phyloP scores from a whole-genome alignment of 92 coral and sea anemone genomes.

The Scolanthus callimorphus region DNA sequence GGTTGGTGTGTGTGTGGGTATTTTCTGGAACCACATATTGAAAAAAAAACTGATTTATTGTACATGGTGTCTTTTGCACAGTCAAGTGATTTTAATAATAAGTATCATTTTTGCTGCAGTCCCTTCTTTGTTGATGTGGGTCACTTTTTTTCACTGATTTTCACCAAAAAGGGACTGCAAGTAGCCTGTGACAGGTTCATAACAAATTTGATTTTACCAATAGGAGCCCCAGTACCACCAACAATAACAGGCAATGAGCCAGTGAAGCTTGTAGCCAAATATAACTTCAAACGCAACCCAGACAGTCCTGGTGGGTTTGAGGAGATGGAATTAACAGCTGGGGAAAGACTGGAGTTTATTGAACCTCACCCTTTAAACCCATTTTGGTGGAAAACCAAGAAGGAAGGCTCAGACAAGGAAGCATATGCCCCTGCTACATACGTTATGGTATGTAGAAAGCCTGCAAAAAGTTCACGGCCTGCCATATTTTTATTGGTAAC shows the following conservation, averaged over 20 bases:
- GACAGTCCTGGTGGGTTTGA: constrained; percentile 91
- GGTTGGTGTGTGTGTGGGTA: too few relatives aligned
- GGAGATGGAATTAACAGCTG: constrained; percentile 75
- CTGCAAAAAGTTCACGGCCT: too few relatives aligned
- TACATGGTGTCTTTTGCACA: neutral
- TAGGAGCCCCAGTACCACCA: constrained; percentile 36
- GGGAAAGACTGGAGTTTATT: constrained; percentile 67
- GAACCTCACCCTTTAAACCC: constrained; percentile 75
- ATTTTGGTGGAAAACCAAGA: constrained; percentile 88
- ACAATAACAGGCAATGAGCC: constrained; percentile 37
- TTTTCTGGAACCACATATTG: too few relatives aligned
- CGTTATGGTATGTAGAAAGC: constrained; percentile 95
- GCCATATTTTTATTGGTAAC: too few relatives aligned
- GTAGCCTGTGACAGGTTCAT: neutral
- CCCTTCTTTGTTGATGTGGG: too few relatives aligned
- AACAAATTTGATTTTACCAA: neutral
- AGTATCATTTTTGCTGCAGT: too few relatives aligned
- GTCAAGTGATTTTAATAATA: too few relatives aligned
- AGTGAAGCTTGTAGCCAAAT: constrained; percentile 78
- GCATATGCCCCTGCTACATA: constrained; percentile 88
- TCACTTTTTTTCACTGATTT: too few relatives aligned
- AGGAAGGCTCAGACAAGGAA: constrained; percentile 40
- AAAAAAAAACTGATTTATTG: too few relatives aligned
- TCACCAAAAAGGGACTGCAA: neutral
- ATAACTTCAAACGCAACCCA: constrained; percentile 70